Percentiles rank a stretch among this genome's conserved stretches.
These are phyloP conservation scores for Cyphomyrus plagiostoma DNA, from an alignment of 2,113 vertebrate species.

Conservation along the genomic window DNA sequence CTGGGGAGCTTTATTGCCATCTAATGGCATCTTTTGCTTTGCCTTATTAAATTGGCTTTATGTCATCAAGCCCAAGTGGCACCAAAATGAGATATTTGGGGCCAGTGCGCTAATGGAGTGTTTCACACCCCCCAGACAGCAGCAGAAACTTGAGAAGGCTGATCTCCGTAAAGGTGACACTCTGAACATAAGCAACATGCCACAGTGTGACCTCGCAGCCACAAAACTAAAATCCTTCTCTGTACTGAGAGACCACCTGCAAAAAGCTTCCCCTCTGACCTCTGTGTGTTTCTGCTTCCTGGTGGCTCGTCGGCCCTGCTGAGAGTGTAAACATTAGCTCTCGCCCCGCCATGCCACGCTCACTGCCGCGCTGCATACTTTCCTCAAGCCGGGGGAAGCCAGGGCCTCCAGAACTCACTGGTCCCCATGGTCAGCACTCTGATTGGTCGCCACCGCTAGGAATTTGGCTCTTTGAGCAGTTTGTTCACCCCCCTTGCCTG, in stretches of 20 bases:
- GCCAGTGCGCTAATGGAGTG: slow-evolving; percentile 42
- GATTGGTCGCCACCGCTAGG: slow-evolving; percentile 65
- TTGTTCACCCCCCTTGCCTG: slow-evolving; percentile 49
- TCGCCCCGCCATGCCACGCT: neutral
- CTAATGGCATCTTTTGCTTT: slow-evolving; percentile 19
- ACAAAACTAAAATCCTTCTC: neutral
- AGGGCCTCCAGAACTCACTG: slow-evolving; percentile 50
- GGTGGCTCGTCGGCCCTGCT: neutral
- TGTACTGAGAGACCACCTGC: neutral
- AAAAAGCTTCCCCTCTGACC: neutral
- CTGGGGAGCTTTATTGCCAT: slow-evolving; percentile 14
- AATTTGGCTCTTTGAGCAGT: slow-evolving; percentile 64
- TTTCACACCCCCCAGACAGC: slow-evolving; percentile 43
- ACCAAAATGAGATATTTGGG: slow-evolving; percentile 27
- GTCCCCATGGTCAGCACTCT: slow-evolving; percentile 53
- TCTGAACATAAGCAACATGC: neutral
- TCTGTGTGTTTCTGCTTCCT: neutral
- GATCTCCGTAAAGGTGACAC: slow-evolving; percentile 17
- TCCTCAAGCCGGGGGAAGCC: neutral
- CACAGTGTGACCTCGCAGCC: neutral
- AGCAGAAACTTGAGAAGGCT: slow-evolving; percentile 46
- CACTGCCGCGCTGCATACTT: neutral
- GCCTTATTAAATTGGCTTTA: neutral
- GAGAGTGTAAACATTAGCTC: neutral
- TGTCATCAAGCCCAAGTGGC: neutral